Conservation (phyloP, 1,140 invertebrate genomes). For the Drosophila kohkoa region DNA sequence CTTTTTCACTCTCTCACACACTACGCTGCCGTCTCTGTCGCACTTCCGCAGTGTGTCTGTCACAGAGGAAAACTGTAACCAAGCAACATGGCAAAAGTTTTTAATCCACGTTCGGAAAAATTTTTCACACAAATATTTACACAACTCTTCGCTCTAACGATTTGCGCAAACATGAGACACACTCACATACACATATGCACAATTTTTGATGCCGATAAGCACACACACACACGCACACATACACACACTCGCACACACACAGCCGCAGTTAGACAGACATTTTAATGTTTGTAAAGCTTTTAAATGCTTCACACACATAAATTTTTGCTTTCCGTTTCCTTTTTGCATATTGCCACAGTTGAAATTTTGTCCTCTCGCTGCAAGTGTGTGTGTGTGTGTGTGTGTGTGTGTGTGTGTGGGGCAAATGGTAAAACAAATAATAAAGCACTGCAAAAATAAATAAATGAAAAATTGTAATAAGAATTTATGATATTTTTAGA, state of each 20-base stretch:
- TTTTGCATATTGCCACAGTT: slow-evolving; percentile 38
- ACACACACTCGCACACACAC: slow-evolving; percentile 35
- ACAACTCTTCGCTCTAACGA: slow-evolving; percentile 82
- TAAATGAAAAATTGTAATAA: slow-evolving; percentile 76
- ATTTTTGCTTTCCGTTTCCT: slow-evolving; percentile 59
- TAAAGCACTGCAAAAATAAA: slow-evolving; percentile 75
- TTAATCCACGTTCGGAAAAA: slow-evolving; percentile 81
- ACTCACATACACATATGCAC: slow-evolving; percentile 43
- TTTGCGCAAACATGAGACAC: slow-evolving; percentile 76
- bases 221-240: slow-evolving; percentile 40
- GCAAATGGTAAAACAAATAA: slow-evolving; percentile 80
- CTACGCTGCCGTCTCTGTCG: neutral
- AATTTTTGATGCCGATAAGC: slow-evolving; percentile 77
- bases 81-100: slow-evolving; percentile 77
- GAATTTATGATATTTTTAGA: slow-evolving; percentile 77
- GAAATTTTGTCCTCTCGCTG: slow-evolving; percentile 3
- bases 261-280: slow-evolving; percentile 75
- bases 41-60: slow-evolving; percentile 20
- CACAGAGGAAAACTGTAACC: slow-evolving; percentile 55
- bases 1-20: too few relatives aligned
- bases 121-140: slow-evolving; percentile 82
- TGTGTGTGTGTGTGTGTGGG: slow-evolving; percentile 37
- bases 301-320: slow-evolving; percentile 75
- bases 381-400: slow-evolving; percentile 4
- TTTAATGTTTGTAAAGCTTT: slow-evolving; percentile 82